Evolutionary conservation across 2,113 vertebrate genomes (phyloP), one percentile per base, ranked within the genome.

Genomic region (Rhinoderma darwinii): DNA sequence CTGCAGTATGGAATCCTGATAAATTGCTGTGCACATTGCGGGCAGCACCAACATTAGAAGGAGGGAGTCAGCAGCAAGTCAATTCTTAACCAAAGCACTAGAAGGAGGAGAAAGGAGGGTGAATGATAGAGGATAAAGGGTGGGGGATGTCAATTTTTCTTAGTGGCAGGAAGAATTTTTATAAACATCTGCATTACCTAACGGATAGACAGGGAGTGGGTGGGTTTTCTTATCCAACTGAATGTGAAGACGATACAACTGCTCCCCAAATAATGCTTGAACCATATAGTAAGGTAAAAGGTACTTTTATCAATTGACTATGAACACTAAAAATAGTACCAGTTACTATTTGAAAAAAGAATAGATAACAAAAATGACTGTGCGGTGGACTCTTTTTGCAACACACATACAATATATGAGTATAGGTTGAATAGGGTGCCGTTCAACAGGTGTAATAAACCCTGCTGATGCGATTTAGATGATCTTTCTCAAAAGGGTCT

Each of bases 111-210:
- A 79, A 72, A 80, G 86, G 86, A 87, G 86, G 86, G 86, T 74
- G 86, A 73, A 70, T n/a, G 39, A 39, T 17, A 54, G 37, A 86
- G 37, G 37, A 82, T n/a, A 39, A 59, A 37, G 68, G 35, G 70
- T 59, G 63, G 86, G 70, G 79, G 32, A 63, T 87, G 68, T 82
- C 51, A 35, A 87, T 87, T 87, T 82, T 87, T 87, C 86, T 87
- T 87, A 82, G 78, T 87, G 86, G 86, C 86, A 87, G 86, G 68
- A 87, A 87, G 86, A 87, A 87, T 87, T 87, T 82, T 87, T 87
- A 82, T 87, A 87, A 87, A 82, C 86, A 87, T 87, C 86, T 87
- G 86, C 68, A 82, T 75, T 82, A 81, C 84, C 84, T 81, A 86
- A 81, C 30, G 68, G 41, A 74, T 80, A 86, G 66, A 81, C 63